phyloP scores from a whole-genome alignment of 1,140 invertebrate genomes.

The Plectrocnemia conspersa region DNA sequence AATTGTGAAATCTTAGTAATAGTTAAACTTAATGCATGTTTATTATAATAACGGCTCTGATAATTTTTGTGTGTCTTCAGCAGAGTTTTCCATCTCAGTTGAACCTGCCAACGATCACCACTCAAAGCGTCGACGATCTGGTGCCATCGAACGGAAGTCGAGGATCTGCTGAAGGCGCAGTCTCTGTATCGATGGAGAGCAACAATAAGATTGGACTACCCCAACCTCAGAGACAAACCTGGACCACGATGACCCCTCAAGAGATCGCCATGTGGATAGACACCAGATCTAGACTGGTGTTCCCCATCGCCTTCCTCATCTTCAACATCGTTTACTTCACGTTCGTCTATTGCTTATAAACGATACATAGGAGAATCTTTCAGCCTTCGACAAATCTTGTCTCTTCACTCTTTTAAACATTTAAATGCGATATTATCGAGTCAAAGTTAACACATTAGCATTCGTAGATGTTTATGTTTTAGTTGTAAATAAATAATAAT shows the following conservation, averaged over 20 bases:
- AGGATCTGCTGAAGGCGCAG: slow-evolving; percentile 36
- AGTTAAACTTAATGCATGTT: no score
- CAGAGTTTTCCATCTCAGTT: slow-evolving; percentile 62
- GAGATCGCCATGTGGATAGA: slow-evolving; percentile 85
- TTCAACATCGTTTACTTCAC: slow-evolving; percentile 85
- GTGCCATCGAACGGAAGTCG: slow-evolving; percentile 38
- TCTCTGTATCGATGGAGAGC: slow-evolving; percentile 30
- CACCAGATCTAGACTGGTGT: slow-evolving; percentile 68
- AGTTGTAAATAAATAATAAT: no score
- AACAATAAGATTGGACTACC: slow-evolving; percentile 42
- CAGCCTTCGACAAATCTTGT: not conserved
- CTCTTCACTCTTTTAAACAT: not conserved
- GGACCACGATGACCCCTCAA: slow-evolving; percentile 80
- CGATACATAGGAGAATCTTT: slow-evolving; percentile 2
- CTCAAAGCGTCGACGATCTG: slow-evolving; percentile 59
- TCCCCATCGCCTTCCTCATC: slow-evolving; percentile 71
- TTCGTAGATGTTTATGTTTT: no score
- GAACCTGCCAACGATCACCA: slow-evolving; percentile 60
- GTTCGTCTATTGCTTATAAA: slow-evolving; percentile 60
- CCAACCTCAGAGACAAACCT: slow-evolving; percentile 47
- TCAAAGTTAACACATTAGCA: no score
- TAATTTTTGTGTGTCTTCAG: slow-evolving; percentile 34
- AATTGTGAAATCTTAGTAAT: no score
- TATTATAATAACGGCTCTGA: slow-evolving; percentile 2
- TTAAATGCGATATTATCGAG: not conserved